A percentile compares a stretch with the other conserved stretches of the same genome.
These are phyloP conservation scores for Laterallus jamaicensis DNA, from an alignment of 2,113 vertebrate species.

Conservation along the genomic window DNA sequence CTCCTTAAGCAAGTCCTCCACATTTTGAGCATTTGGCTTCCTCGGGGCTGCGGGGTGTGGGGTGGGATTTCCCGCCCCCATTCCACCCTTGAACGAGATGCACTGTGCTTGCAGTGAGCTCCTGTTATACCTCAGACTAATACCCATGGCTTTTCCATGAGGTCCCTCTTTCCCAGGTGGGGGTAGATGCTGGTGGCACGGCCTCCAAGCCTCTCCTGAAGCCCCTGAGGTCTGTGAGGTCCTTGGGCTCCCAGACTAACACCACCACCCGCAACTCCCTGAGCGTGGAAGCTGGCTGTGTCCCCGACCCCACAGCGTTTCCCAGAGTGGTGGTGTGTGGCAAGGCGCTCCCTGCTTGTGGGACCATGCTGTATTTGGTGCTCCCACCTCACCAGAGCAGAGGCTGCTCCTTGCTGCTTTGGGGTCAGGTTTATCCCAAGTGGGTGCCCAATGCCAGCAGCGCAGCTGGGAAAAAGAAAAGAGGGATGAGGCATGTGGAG, in stretches of 20 bases:
- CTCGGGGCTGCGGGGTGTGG: too few relatives aligned
- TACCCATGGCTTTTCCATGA: not conserved
- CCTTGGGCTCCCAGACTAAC: not conserved
- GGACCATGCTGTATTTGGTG: not conserved
- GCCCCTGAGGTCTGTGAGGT: too few relatives aligned
- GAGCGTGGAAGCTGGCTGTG: rapidly evolving
- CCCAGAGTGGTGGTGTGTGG: not conserved
- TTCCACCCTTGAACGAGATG: not conserved
- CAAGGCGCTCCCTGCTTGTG: not conserved
- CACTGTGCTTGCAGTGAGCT: not conserved
- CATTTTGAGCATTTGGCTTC: not conserved
- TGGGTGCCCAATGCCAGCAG: not conserved
- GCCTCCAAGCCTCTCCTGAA: not conserved
- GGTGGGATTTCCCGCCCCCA: rapidly evolving
- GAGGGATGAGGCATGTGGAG: not conserved
- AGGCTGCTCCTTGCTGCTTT: not conserved
- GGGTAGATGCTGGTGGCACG: not conserved
- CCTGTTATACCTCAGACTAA: not conserved
- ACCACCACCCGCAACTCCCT: rapidly evolving
- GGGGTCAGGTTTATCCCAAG: not conserved
- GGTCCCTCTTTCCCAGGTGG: not conserved
- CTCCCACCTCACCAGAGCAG: rapidly evolving
- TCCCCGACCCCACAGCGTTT: rapidly evolving
- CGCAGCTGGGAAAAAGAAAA: not conserved
- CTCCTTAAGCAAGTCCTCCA: not conserved